Conservation (phyloP, 2,113 vertebrate genomes). For the Seriola rivoliana region DNA sequence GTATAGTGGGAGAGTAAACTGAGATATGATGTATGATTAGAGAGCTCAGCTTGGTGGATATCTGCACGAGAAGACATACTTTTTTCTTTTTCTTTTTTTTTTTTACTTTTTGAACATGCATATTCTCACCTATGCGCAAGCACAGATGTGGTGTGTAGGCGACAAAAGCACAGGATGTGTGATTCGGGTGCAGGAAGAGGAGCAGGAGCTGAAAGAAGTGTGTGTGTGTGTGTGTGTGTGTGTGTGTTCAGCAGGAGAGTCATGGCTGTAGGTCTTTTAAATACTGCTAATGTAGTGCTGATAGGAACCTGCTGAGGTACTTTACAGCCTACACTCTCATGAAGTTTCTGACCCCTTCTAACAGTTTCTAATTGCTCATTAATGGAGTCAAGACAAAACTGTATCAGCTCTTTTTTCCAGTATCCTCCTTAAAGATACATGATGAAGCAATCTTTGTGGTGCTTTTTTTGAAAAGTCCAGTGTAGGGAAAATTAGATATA, state of each 20-base stretch:
- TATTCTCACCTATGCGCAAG: constrained; percentile 47
- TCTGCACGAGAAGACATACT: constrained; percentile 17
- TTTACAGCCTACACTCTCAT: constrained; percentile 12
- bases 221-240: constrained; percentile 1
- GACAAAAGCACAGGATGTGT: constrained; percentile 81
- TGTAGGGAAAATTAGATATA: neutral
- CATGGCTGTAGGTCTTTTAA: constrained; percentile 43
- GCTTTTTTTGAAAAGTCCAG: neutral
- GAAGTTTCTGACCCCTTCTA: neutral
- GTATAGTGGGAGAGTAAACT: constrained; percentile 8
- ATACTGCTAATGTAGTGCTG: constrained; percentile 19
- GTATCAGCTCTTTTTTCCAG: neutral
- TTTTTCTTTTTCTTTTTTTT: neutral
- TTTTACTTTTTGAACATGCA: neutral
- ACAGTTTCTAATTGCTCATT: neutral
- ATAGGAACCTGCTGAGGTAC: constrained; percentile 14
- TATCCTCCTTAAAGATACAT: constrained; percentile 2
- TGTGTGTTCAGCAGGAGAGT: constrained; percentile 33
- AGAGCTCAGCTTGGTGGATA: constrained; percentile 20
- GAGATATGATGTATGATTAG: constrained; percentile 46
- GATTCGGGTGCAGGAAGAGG: constrained; percentile 79
- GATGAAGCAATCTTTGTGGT: neutral
- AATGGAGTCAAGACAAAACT: neutral
- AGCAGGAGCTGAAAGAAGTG: constrained; percentile 64
- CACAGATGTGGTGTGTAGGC: constrained; percentile 71